Percentiles rank a stretch among this genome's conserved stretches.
Conservation (phyloP, 2,113 vertebrate genomes). For the Pantherophis guttatus region DNA sequence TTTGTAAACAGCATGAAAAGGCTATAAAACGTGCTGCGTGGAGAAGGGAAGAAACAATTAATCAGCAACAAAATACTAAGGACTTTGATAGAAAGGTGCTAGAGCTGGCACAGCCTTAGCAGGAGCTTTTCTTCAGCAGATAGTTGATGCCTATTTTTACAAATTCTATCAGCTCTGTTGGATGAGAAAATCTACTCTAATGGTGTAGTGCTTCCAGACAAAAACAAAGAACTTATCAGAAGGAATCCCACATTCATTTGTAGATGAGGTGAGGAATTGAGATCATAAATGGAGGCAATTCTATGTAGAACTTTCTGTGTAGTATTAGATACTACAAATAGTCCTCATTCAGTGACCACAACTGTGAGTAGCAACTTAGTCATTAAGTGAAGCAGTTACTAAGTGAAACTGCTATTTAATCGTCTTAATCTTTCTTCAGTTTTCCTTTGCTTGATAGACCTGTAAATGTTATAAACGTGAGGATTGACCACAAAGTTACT, state of each 20-base stretch:
- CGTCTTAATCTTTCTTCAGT: neutral
- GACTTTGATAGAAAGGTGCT: neutral
- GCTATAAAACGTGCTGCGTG: neutral
- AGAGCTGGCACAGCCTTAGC: neutral
- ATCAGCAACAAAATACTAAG: neutral
- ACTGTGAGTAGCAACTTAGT: neutral
- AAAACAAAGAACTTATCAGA: neutral
- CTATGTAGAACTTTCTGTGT: neutral
- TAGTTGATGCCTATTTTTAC: neutral
- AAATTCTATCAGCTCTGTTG: neutral
- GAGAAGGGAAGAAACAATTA: neutral
- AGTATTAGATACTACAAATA: neutral
- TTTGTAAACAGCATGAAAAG: neutral
- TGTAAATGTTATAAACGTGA: neutral
- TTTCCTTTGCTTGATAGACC: neutral
- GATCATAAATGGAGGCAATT: neutral
- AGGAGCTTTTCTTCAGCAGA: neutral
- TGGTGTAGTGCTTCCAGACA: neutral
- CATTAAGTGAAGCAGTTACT: neutral
- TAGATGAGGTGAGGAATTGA: neutral
- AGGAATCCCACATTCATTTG: neutral
- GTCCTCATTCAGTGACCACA: neutral
- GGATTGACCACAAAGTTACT: neutral
- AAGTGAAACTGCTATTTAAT: neutral
- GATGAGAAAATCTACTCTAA: neutral